These are phyloP conservation scores for Lasioglossum baleicum DNA, from an alignment of 1,140 invertebrate genomes.

Conservation along the genomic window DNA sequence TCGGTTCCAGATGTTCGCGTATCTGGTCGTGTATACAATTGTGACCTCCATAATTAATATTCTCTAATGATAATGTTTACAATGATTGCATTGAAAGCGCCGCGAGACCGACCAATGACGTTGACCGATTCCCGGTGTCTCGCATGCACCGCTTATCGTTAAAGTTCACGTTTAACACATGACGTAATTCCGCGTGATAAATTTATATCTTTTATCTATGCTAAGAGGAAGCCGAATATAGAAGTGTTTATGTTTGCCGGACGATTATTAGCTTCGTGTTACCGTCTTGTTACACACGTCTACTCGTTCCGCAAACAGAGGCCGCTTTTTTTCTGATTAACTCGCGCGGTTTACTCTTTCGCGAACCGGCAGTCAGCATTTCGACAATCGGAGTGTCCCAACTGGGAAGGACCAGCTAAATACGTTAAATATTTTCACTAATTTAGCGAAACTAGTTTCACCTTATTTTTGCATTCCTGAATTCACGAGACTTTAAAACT, in stretches of 20 bases:
- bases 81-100: not conserved
- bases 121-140: not conserved
- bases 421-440: too few relatives aligned
- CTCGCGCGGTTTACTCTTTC: not conserved
- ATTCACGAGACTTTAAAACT: too few relatives aligned
- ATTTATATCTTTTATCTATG: conserved; percentile 39
- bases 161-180: conserved; percentile 19
- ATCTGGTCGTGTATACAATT: too few relatives aligned
- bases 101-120: not conserved
- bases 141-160: conserved; percentile 17
- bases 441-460: too few relatives aligned
- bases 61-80: not conserved
- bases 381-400: not conserved
- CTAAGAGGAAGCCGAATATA: conserved; percentile 29
- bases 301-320: not conserved
- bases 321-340: not conserved
- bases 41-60: not conserved
- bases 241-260: conserved; percentile 14
- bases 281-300: not conserved
- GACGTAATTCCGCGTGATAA: conserved; percentile 32
- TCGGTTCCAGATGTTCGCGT: too few relatives aligned
- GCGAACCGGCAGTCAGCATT: not conserved
- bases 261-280: not conserved
- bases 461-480: too few relatives aligned
- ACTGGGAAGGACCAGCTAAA: too few relatives aligned